Evolutionary conservation across 2,888 invertebrate species (phyloP), one percentile per base, ranked within the genome.

Genomic region (Lasioglossum villosulum): DNA sequence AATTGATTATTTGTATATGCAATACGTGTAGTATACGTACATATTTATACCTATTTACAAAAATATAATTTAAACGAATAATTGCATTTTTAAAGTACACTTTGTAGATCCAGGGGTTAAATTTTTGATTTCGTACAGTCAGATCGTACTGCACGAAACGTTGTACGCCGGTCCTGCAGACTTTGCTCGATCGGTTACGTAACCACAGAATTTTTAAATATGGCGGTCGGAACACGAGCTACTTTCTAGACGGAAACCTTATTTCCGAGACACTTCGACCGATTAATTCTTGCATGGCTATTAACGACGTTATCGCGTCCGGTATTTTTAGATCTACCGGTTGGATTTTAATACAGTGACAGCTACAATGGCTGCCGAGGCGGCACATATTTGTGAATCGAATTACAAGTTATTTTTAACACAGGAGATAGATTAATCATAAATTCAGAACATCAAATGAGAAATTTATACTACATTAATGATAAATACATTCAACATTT

Each of bases 241-340:
- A 78, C 79, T 82, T 82, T 74, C 74, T 59, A 59, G 48, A 66
- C 68, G 68, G 68, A 68, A 37, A 66, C 66, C 66, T 66, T 66
- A 66, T 66, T 66, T 66, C 66, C 66, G 66, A 66, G 66, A 66
- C 66, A 34, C 66, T 66, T 34, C 19, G 34, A 66, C 66, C 66
- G 66, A 66, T 66, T 66, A 66, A 34, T 34, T 66, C 66, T 34
- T 34, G 66, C 30, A 34, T 19, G 34, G 66, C 66, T 66, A 34
- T 66, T 66, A 66, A 34, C 34, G 66, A 34, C 30, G 34, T 66
- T 66, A 66, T 30, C 30, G 34, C 34, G 66, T 66, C 30, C 66
- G 66, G 27, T 59, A 59, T 59, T 27, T 59, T 59, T 59, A 27
- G 27, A 30, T 27, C 59, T 59, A 59, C 59, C 59, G 59, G 59